Conservation (phyloP, 2,888 invertebrate species). For the Chloroclystis v-ata region DNA sequence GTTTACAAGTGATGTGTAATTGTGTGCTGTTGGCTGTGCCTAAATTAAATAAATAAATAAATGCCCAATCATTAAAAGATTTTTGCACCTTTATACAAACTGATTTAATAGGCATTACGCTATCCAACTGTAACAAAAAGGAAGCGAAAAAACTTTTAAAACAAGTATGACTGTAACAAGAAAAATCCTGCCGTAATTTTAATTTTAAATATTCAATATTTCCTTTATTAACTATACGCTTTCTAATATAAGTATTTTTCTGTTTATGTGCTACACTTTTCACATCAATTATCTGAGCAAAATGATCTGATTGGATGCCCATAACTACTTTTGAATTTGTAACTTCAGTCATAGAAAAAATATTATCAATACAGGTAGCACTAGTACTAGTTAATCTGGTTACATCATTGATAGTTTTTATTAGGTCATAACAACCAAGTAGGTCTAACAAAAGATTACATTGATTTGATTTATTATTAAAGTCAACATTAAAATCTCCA, state of each 20-base stretch:
- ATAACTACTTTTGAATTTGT: neutral
- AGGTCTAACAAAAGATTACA: neutral
- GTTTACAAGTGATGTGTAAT: no score
- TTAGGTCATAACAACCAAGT: neutral
- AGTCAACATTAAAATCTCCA: slow-evolving; percentile 1
- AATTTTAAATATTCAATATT: neutral
- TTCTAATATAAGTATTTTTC: neutral
- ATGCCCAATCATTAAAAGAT: slow-evolving; percentile 1
- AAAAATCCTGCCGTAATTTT: neutral
- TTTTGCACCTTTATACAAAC: neutral
- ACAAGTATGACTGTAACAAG: neutral
- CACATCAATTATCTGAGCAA: neutral
- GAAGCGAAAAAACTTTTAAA: neutral
- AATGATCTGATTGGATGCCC: neutral
- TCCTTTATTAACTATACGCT: neutral
- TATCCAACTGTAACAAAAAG: neutral
- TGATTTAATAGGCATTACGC: neutral
- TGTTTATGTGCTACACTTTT: neutral
- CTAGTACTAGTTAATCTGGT: neutral
- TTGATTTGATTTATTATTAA: neutral
- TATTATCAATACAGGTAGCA: slow-evolving; percentile 1
- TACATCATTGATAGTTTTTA: neutral
- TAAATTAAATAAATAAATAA: no score
- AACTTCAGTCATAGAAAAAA: neutral
- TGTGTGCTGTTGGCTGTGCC: no score